These are phyloP conservation scores for Leptothorax acervorum DNA, from an alignment of 2,888 invertebrate genomes.

Conservation along the genomic window DNA sequence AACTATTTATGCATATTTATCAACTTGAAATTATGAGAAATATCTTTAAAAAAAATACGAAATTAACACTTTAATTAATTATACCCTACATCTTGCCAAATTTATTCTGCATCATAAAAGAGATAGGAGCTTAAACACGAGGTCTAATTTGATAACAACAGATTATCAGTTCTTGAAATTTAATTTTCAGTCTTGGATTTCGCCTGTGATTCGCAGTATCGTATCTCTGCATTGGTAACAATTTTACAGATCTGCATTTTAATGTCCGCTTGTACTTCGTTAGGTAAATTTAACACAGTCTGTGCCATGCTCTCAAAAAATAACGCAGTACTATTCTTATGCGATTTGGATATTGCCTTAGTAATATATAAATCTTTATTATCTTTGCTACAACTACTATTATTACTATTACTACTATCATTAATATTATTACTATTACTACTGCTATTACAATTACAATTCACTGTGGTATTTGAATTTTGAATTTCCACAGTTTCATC, in stretches of 20 bases:
- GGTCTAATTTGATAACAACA: background rate
- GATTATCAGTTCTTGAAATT: background rate
- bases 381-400: background rate
- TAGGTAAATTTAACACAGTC: constrained; percentile 77
- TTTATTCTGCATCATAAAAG: background rate
- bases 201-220: constrained; percentile 56
- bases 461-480: background rate
- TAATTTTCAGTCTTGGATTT: constrained; percentile 28
- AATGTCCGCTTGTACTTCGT: constrained; percentile 78
- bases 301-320: constrained; percentile 82
- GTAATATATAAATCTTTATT: background rate
- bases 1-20: no score
- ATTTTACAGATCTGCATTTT: constrained; percentile 81
- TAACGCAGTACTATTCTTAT: constrained; percentile 74
- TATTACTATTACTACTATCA: background rate
- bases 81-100: background rate
- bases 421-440: background rate
- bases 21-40: no score
- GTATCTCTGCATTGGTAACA: constrained; percentile 78
- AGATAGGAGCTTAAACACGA: background rate
- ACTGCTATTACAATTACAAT: background rate
- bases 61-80: background rate
- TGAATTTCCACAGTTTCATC: background rate
- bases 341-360: background rate
- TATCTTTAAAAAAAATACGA: no score